A percentile compares a stretch with the other conserved stretches of the same genome.
These are phyloP conservation scores for Gallinago solitaria DNA, from an alignment of 2,797 vertebrate species.

Conservation along the genomic window DNA sequence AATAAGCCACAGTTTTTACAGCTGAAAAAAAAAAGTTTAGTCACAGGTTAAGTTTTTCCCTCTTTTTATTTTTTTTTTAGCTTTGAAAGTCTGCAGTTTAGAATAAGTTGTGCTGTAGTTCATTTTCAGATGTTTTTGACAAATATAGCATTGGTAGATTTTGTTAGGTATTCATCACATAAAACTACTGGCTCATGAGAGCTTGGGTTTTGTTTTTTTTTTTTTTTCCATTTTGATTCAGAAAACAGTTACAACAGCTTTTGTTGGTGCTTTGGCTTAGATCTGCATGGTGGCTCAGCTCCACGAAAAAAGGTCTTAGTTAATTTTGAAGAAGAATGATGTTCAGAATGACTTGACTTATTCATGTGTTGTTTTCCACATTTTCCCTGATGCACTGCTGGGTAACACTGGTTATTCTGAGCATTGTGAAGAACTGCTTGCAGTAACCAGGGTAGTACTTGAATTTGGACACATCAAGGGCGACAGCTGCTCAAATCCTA, in stretches of 20 bases:
- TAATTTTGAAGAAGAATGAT: background rate
- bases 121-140: slow-evolving; percentile 57
- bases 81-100: slow-evolving; percentile 53
- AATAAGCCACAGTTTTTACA: slow-evolving; percentile 59
- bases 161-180: slow-evolving; percentile 51
- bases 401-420: background rate
- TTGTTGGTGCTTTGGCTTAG: background rate
- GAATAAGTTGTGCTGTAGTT: slow-evolving; percentile 27
- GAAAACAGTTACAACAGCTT: background rate
- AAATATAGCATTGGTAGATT: slow-evolving; percentile 55
- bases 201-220: background rate
- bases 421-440: background rate
- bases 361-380: background rate
- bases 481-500: background rate
- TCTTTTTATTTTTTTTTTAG: background rate
- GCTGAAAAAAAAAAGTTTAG: slow-evolving; percentile 70
- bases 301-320: background rate
- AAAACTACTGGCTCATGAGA: slow-evolving; percentile 15
- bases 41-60: slow-evolving; percentile 54
- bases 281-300: background rate
- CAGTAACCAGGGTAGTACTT: background rate
- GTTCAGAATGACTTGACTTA: background rate
- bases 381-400: background rate
- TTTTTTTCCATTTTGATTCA: slow-evolving; percentile 45
- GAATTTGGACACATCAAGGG: background rate